phyloP scores from a whole-genome alignment of 2,113 vertebrate genomes.

The Sisor rabdophorus region DNA sequence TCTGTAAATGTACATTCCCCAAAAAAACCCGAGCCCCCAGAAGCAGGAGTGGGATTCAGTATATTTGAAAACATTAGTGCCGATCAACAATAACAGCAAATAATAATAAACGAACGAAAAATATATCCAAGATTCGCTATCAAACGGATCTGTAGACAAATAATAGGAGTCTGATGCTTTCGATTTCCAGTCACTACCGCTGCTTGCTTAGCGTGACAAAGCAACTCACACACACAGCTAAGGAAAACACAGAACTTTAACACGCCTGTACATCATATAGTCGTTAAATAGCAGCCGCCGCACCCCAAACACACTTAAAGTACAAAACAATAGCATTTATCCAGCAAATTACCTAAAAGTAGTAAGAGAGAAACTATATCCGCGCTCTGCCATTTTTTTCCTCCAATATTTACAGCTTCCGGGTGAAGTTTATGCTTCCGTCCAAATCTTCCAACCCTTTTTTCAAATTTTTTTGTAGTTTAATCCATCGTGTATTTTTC shows the following conservation, averaged over 20 bases:
- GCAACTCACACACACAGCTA: neutral
- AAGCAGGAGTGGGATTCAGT: neutral
- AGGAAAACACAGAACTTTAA: neutral
- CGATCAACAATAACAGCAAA: neutral
- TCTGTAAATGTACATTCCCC: too few species aligned
- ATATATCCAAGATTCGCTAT: neutral
- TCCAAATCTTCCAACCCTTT: slow-evolving; percentile 32
- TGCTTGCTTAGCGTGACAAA: slow-evolving; percentile 31
- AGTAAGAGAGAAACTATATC: slow-evolving; percentile 55
- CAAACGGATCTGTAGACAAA: neutral
- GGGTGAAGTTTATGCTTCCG: neutral
- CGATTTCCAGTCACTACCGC: neutral
- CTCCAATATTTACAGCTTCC: slow-evolving; percentile 24
- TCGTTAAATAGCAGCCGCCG: neutral
- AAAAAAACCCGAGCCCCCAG: too few species aligned
- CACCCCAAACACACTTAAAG: neutral
- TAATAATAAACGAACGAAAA: neutral
- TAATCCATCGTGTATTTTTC: neutral
- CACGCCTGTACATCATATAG: neutral
- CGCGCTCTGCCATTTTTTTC: slow-evolving; percentile 52
- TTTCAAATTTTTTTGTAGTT: neutral
- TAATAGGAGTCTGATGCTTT: neutral
- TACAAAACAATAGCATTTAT: neutral
- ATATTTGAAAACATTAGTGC: too few species aligned
- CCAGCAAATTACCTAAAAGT: slow-evolving; percentile 49